A percentile compares a stretch with the other conserved stretches of the same genome.
Conservation (phyloP, 2,113 vertebrate species). For the Indri indri region DNA sequence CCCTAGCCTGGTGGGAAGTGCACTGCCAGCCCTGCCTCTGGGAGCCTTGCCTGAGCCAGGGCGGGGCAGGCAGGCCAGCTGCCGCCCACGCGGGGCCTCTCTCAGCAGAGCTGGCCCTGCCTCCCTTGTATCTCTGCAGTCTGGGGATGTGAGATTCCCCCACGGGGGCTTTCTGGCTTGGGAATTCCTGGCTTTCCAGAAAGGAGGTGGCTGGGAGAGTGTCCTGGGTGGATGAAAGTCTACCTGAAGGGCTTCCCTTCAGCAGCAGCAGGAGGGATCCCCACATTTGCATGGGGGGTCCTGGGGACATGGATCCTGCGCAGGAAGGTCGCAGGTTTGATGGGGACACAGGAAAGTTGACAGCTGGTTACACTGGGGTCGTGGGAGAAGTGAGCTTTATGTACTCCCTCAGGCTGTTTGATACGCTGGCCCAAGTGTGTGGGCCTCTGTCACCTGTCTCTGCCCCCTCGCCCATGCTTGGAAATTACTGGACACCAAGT, state of each 20-base stretch:
- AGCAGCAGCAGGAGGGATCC: background rate
- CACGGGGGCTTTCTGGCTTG: background rate
- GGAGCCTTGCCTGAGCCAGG: background rate
- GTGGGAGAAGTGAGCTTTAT: background rate
- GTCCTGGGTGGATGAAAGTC: background rate
- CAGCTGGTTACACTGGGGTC: background rate
- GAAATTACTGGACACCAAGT: background rate
- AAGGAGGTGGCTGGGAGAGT: background rate
- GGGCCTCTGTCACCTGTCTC: background rate
- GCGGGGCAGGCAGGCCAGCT: background rate
- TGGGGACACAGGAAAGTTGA: background rate
- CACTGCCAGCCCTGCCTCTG: fast-evolving
- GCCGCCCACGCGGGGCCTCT: background rate
- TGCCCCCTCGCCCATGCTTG: fast-evolving
- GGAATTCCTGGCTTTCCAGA: background rate
- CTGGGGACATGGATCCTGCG: background rate
- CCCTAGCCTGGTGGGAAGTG: background rate
- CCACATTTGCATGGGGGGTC: background rate
- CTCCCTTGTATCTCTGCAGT: background rate
- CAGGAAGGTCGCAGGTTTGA: background rate
- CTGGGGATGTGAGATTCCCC: background rate
- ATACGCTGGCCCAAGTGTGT: background rate
- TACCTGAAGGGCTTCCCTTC: background rate
- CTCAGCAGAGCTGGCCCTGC: background rate
- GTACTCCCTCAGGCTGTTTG: background rate